Conservation (phyloP, 1,140 invertebrate genomes). For the Riptortus pedestris region DNA sequence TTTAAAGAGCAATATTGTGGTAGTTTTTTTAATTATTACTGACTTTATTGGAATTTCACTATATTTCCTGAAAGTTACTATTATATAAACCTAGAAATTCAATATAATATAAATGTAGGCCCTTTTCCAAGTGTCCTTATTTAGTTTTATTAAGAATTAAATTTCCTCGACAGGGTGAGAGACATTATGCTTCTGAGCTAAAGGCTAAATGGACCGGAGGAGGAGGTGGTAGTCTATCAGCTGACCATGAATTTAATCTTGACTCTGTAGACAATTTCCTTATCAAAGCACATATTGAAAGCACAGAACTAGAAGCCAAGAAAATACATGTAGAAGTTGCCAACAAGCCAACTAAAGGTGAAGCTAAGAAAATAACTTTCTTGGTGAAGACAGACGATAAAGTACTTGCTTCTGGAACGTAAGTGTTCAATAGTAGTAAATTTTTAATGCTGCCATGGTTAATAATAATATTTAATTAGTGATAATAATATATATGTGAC, state of each 20-base stretch:
- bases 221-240: conserved; percentile 32
- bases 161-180: too few species aligned
- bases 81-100: too few species aligned
- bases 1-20: too few species aligned
- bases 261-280: conserved; percentile 52
- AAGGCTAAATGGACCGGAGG: conserved; percentile 30
- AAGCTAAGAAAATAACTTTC: conserved; percentile 33
- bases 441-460: too few species aligned
- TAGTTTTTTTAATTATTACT: too few species aligned
- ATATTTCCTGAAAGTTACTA: too few species aligned
- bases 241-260: conserved; percentile 45
- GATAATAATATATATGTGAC: too few species aligned
- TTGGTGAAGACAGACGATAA: conserved; percentile 49
- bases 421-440: neutral
- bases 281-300: conserved; percentile 51
- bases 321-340: conserved; percentile 52
- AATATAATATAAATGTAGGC: too few species aligned
- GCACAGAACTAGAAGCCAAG: conserved; percentile 51
- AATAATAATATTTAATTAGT: too few species aligned
- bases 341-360: conserved; percentile 40
- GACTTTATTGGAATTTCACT: too few species aligned
- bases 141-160: too few species aligned
- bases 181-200: conserved; percentile 18
- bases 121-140: too few species aligned
- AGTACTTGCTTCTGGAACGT: conserved; percentile 49